Base-by-base conservation (phyloP, 2,113 vertebrate genomes). In the Meleagris gallopavo region DNA sequence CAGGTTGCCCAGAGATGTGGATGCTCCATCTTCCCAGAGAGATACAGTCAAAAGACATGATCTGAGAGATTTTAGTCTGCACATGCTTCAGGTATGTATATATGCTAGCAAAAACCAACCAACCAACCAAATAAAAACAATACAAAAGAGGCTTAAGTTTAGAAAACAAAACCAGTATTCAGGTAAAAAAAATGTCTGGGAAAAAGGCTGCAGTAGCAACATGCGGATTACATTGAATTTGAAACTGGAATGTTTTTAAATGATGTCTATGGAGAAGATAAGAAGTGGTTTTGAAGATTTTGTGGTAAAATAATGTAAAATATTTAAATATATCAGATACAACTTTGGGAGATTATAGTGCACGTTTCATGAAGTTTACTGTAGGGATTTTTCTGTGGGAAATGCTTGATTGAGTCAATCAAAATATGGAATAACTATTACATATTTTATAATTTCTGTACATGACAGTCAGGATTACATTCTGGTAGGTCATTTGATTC, bases 401-500 rank as follows among this genome's bases (percentile, higher is more conserved):
- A 96, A 97, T 74, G 81, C 89, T 94, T 82, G 86, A 78, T 52
- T 93, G 94, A 96, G 91, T 96, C 90, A 90, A 95, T 96, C 70
- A 87, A 81, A 92, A 95, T 50, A 79, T 2, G 10, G 86, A 71
- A 83, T 81, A 95, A 94, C 77, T 76, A 93, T 77, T 71, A 70
- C 41, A 86, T 67, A 87, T 89, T 90, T 96, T 75, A 88, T 94
- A 97, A 97, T 96, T 97, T 96, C 94, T 94, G 87, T 69, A 90
- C 81, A 87, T 95, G 94, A 83, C 84, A 95, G 85, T 62, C 78
- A 91, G 81, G 92, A 91, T 95, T 95, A 95, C 79, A 89, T 97
- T 94, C 71, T 10, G 4, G 84, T 91, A 92, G 94, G 96, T 96
- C 95, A 97, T 97, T 97, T 96, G 92, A 96, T 95, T 97, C 97